Evolutionary conservation across 1,140 invertebrate species (phyloP).

Genomic region (Conopomorpha cramerella): DNA sequence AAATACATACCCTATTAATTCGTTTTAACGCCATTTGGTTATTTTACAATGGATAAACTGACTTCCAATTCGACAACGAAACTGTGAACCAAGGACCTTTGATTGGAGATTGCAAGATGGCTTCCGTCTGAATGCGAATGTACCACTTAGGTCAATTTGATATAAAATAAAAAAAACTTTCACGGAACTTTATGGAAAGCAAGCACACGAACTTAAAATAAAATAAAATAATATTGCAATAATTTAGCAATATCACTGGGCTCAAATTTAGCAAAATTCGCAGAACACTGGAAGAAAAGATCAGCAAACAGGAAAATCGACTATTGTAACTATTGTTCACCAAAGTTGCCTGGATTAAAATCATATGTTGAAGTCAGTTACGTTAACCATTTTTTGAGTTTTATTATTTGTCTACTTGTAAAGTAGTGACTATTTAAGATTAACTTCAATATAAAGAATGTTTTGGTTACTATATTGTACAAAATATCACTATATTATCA

Average conservation of each 20-base stretch:
- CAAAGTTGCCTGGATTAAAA: too few species aligned
- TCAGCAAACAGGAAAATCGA: slow-evolving; percentile 61
- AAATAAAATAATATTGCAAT: slow-evolving; percentile 55
- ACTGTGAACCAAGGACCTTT: slow-evolving; percentile 68
- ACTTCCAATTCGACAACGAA: slow-evolving; percentile 67
- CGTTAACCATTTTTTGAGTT: too few species aligned
- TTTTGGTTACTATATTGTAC: too few species aligned
- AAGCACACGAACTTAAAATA: slow-evolving; percentile 47
- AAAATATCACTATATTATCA: too few species aligned
- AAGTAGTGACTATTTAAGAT: not conserved
- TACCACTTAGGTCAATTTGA: slow-evolving; percentile 64
- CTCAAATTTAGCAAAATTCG: too few species aligned
- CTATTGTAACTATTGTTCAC: too few species aligned
- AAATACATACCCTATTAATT: slow-evolving; percentile 90
- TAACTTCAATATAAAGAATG: too few species aligned
- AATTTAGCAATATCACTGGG: slow-evolving; percentile 44
- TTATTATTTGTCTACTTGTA: slow-evolving; percentile 7
- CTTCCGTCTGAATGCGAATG: slow-evolving; percentile 67
- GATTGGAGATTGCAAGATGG: slow-evolving; percentile 71
- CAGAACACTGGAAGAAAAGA: too few species aligned
- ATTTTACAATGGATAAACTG: slow-evolving; percentile 61
- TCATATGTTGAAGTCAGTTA: too few species aligned
- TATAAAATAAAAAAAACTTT: slow-evolving; percentile 37
- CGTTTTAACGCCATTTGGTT: slow-evolving; percentile 91
- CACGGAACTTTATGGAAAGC: slow-evolving; percentile 28